Evolutionary conservation across 2,888 invertebrate species (phyloP).

Genomic region (Arge pagana): DNA sequence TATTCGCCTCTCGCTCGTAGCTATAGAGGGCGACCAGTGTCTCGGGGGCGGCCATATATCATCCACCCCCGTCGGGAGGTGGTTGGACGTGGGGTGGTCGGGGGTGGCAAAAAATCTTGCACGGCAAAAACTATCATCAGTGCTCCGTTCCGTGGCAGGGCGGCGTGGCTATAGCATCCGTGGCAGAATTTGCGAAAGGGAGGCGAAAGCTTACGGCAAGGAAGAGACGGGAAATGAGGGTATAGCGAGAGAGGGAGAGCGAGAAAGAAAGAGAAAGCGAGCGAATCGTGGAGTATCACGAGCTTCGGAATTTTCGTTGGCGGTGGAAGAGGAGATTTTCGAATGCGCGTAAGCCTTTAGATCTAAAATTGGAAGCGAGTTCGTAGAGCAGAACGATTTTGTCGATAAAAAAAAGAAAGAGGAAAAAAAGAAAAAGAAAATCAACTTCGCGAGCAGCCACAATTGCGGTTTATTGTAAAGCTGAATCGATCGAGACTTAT

Average conservation of each 20-base stretch:
- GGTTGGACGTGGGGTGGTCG: conserved; percentile 30
- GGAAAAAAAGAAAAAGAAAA: no score
- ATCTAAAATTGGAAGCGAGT: no score
- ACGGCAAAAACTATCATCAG: conserved; percentile 57
- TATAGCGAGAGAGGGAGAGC: conserved; percentile 5
- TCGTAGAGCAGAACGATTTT: no score
- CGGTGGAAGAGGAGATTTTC: no score
- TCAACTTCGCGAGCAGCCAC: no score
- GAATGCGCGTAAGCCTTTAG: no score
- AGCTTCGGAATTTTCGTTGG: no score
- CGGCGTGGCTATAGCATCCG: conserved; percentile 40
- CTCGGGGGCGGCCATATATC: conserved; percentile 57
- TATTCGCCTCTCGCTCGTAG: conserved; percentile 37
- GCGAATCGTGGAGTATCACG: no score
- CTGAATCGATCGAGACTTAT: no score
- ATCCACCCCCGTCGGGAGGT: conserved; percentile 47
- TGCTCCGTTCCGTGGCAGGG: conserved; percentile 55
- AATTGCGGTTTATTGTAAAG: no score
- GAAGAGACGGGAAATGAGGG: conserved; percentile 20
- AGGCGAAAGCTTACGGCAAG: no score
- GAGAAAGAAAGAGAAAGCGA: conserved; percentile 9
- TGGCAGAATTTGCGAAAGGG: conserved; percentile 22
- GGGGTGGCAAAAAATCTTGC: conserved; percentile 52
- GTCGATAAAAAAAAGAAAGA: no score
- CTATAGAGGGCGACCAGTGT: conserved; percentile 51